phyloP scores from a whole-genome alignment of 2,888 invertebrate species.

The Eristalinus sepulchralis region DNA sequence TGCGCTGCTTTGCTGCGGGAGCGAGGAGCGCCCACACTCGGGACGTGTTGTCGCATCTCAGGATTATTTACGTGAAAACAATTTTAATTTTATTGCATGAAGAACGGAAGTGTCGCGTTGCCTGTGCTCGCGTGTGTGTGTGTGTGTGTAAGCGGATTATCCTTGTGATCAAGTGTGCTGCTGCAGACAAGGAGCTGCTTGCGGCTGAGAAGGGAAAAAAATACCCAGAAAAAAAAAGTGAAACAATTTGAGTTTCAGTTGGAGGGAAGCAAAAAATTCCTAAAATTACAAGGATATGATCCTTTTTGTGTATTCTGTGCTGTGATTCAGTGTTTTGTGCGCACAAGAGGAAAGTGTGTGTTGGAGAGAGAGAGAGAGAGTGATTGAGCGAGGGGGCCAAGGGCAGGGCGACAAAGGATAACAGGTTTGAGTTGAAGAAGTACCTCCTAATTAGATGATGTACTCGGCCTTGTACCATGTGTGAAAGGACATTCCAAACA shows the following conservation, averaged over 20 bases:
- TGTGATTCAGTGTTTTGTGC: conserved; percentile 8
- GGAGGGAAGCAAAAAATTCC: conserved; percentile 8
- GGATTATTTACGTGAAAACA: conserved; percentile 57
- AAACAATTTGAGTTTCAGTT: conserved; percentile 24
- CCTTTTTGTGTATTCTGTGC: conserved; percentile 22
- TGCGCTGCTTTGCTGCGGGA: neutral
- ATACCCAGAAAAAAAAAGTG: conserved; percentile 31
- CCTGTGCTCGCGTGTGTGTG: neutral
- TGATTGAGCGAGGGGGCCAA: neutral
- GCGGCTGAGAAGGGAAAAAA: neutral
- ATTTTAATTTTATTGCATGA: conserved; percentile 47
- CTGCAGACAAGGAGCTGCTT: conserved; percentile 37
- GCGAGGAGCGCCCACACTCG: conserved; percentile 38
- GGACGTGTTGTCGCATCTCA: conserved; percentile 21
- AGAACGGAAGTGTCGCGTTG: conserved; percentile 12
- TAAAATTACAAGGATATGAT: conserved; percentile 4
- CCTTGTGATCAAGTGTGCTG: conserved; percentile 26
- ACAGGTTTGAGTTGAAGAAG: conserved; percentile 63
- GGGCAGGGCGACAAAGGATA: conserved; percentile 36
- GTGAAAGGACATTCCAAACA: conserved; percentile 48
- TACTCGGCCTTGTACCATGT: conserved; percentile 6
- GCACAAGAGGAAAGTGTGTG: too few relatives aligned
- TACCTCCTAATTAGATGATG: conserved; percentile 51
- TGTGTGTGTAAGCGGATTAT: conserved; percentile 51
- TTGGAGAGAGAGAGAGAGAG: neutral